Evolutionary conservation across 2,113 vertebrate genomes (phyloP), one percentile per base, ranked within the genome.

Genomic region (Myxocyprinus asiaticus): DNA sequence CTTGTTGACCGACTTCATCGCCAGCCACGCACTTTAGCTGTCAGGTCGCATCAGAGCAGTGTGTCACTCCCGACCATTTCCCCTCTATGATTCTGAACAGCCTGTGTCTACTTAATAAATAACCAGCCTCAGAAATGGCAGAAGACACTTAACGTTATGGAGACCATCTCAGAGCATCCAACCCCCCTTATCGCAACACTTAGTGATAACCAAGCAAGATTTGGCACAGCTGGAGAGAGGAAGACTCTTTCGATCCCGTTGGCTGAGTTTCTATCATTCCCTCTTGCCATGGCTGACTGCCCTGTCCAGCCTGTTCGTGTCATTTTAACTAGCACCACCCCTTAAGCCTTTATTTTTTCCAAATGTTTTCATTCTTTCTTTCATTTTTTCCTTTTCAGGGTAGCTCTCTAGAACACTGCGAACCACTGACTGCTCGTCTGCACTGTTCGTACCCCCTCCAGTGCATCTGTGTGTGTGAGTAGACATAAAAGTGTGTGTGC

Each of bases 101-200:
- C 64, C 80, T 78, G 22, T 33, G 75, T 47, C 79, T 84, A 76
- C 83, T 87, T 87, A 87, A 87, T 83, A 87, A 85, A 87, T 82
- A 86, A 85, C 77, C 61, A 86, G 70, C 77, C 53, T 78, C 71
- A 33, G 81, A 85, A 79, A 81, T 67, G 77, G 78, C 84, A 81
- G 68, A 33, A 74, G 68, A 78, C 64, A 43, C 78, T 85, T 62
- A 7, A 66, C 51, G 81, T 80, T 79, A 83, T 55, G 66, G 83
- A 83, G 79, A 81, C 81, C 82, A 76, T 85, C 80, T 68, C 42
- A 14, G 50, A 70, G 80, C 77, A 56, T 67, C 59, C 77, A 11
- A 10, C 67, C 47, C 79, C 71, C 45, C 76, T 73, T 62, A 67
- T 74, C 58, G 78, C 67, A 79, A 76, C 77, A 82, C 76, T 77